Evolutionary conservation across 2,797 vertebrate species (phyloP).

Genomic region (Gambelia wislizenii): DNA sequence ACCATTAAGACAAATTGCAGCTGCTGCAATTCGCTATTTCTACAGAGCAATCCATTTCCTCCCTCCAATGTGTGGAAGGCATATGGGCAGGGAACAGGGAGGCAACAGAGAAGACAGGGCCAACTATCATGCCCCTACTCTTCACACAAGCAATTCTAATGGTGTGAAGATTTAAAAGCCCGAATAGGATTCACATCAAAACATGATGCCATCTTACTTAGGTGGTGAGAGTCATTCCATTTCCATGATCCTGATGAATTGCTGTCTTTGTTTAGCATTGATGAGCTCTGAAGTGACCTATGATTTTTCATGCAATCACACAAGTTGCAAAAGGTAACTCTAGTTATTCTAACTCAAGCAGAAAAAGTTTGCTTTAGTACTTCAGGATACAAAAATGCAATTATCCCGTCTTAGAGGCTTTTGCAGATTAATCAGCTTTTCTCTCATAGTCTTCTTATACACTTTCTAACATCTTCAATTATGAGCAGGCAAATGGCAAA

Average conservation of each 20-base stretch:
- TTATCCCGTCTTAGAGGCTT: conserved; percentile 2
- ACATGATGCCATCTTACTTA: not conserved
- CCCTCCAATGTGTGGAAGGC: not conserved
- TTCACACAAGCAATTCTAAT: not conserved
- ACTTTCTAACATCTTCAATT: conserved; percentile 22
- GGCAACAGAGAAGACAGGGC: too few relatives aligned
- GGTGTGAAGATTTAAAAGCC: not conserved
- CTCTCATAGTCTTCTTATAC: conserved; percentile 11
- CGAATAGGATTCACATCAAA: not conserved
- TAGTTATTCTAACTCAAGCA: not conserved
- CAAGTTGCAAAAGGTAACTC: not conserved
- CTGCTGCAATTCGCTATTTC: too few relatives aligned
- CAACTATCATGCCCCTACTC: not conserved
- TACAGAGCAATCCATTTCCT: too few relatives aligned
- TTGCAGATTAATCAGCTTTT: conserved; percentile 9
- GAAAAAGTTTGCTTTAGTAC: not conserved
- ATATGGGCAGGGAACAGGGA: not conserved
- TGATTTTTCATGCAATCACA: not conserved
- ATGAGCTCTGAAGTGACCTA: not conserved
- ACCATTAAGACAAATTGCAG: too few relatives aligned
- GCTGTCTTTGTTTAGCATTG: not conserved
- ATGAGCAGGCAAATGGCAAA: conserved; percentile 52
- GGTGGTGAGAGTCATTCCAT: not conserved
- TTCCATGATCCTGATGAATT: not conserved
- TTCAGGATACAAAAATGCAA: conserved; percentile 3